A percentile compares a stretch with the other conserved stretches of the same genome.
phyloP scores from a whole-genome alignment of 92 coral and sea anemone genomes.

The Zoanthus gigantus region DNA sequence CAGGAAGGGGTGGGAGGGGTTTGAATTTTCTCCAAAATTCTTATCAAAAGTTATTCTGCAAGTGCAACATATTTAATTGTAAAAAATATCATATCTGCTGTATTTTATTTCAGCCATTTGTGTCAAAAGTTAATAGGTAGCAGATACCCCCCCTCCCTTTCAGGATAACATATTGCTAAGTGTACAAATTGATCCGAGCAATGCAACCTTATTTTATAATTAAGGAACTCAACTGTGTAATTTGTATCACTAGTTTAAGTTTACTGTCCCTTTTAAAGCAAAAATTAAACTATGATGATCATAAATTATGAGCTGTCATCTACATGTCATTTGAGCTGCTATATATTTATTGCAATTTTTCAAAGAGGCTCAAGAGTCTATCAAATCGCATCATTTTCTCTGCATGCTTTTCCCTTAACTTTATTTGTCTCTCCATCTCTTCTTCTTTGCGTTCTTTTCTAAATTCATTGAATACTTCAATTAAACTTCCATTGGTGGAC shows the following conservation, averaged over 20 bases:
- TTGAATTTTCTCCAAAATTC: conserved; percentile 17
- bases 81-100: conserved; percentile 34
- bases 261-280: conserved; percentile 30
- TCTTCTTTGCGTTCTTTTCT: conserved; percentile 48
- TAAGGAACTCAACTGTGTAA: conserved; percentile 31
- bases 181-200: conserved; percentile 10
- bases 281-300: conserved; percentile 19
- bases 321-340: conserved; percentile 21
- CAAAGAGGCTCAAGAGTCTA: conserved; percentile 59
- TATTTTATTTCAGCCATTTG: conserved; percentile 22
- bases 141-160: neutral
- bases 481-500: conserved; percentile 48
- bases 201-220: conserved; percentile 31
- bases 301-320: conserved; percentile 27
- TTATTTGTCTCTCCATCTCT: conserved; percentile 46
- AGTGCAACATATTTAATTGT: conserved; percentile 6
- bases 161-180: conserved; percentile 30
- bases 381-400: conserved; percentile 63
- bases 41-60: conserved; percentile 28
- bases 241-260: conserved; percentile 2
- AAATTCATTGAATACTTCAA: conserved; percentile 55
- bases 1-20: conserved; percentile 30
- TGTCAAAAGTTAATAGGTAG: conserved; percentile 13
- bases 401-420: conserved; percentile 55
- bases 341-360: conserved; percentile 43